Percentiles rank a stretch among this genome's conserved stretches.
phyloP scores from a whole-genome alignment of 2,113 vertebrate genomes.

The Ammodytes dubius region DNA sequence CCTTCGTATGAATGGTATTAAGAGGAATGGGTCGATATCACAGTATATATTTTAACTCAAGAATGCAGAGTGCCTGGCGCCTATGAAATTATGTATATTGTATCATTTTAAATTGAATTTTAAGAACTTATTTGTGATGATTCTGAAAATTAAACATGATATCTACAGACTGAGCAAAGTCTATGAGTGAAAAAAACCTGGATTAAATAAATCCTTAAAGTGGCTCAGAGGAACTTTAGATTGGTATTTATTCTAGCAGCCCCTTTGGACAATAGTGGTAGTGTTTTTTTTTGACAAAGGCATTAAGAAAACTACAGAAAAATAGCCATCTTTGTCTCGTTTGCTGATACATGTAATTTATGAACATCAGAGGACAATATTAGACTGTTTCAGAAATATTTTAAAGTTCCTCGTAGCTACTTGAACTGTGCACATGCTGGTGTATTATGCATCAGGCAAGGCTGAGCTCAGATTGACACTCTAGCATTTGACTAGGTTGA shows the following conservation, averaged over 20 bases:
- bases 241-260: no score
- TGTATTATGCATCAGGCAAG: slow-evolving; percentile 37
- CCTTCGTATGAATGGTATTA: neutral
- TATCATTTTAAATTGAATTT: neutral
- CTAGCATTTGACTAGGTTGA: slow-evolving; percentile 26
- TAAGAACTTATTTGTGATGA: neutral
- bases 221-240: no score
- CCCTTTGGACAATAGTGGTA: no score
- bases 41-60: neutral
- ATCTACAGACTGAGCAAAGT: neutral
- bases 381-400: no score
- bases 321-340: no score
- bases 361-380: no score
- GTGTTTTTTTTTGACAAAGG: no score
- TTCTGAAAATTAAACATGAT: neutral
- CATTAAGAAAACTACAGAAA: no score
- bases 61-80: neutral
- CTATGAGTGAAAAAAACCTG: neutral
- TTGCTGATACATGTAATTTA: no score
- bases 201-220: neutral
- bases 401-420: neutral
- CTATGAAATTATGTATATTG: no score
- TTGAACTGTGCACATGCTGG: slow-evolving; percentile 10
- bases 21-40: neutral
- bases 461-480: neutral